Evolutionary conservation across 2,113 vertebrate genomes (phyloP).

Genomic region (Regulus satrapa): DNA sequence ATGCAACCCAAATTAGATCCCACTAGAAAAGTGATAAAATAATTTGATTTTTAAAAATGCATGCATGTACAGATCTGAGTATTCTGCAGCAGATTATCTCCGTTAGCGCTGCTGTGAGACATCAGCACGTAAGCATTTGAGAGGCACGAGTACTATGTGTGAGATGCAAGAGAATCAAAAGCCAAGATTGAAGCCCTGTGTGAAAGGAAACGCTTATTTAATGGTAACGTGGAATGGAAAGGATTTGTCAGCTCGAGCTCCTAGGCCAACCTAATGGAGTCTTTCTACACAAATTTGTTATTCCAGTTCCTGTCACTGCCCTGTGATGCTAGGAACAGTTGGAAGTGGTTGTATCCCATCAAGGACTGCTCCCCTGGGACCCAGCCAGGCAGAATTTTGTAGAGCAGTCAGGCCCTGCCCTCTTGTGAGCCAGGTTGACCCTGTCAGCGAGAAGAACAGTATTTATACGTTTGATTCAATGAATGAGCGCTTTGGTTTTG

Average conservation of each 20-base stretch:
- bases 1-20: conserved; percentile 40
- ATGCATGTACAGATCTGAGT: conserved; percentile 8
- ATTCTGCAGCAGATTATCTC: background rate
- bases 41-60: background rate
- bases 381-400: background rate
- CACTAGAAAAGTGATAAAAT: conserved; percentile 60
- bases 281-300: background rate
- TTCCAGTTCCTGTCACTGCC: conserved; percentile 43
- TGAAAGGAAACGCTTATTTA: background rate
- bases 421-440: background rate
- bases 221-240: background rate
- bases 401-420: background rate
- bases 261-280: background rate
- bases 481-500: conserved; percentile 97
- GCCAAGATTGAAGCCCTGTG: background rate
- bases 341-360: conserved; percentile 17
- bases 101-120: background rate
- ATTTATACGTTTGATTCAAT: conserved; percentile 95
- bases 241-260: background rate
- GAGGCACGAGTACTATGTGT: background rate
- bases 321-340: background rate
- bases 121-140: background rate
- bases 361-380: background rate
- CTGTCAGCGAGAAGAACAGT: background rate
- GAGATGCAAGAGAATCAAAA: background rate